These are phyloP conservation scores for Acanthopagrus latus DNA, from an alignment of 2,797 vertebrate genomes.

Conservation along the genomic window DNA sequence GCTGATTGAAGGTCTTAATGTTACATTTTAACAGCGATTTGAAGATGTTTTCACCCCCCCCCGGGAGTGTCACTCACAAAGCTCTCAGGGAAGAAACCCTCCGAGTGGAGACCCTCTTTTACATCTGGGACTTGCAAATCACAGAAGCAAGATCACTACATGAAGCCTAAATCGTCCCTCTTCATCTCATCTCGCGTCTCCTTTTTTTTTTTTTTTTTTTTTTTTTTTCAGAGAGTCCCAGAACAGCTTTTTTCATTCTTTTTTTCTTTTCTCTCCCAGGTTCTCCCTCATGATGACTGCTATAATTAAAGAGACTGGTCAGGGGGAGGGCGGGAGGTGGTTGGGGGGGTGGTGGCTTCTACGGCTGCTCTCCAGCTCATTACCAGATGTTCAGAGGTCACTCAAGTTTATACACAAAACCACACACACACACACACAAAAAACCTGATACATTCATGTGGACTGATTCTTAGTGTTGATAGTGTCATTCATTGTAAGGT, in stretches of 20 bases:
- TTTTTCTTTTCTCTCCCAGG: constrained; percentile 25
- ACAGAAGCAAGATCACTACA: constrained; percentile 41
- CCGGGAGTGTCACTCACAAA: constrained; percentile 65
- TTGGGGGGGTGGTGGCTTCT: constrained; percentile 25
- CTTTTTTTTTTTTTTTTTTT: constrained; percentile 3
- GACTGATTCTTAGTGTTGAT: constrained; percentile 64
- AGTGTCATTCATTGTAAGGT: constrained; percentile 51
- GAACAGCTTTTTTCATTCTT: constrained; percentile 18
- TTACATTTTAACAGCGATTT: constrained; percentile 84
- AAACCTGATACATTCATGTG: constrained; percentile 71
- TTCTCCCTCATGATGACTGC: constrained; percentile 55
- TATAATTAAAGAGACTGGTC: constrained; percentile 72
- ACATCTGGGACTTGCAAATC: constrained; percentile 59
- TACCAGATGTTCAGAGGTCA: constrained; percentile 78
- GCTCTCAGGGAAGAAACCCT: constrained; percentile 41
- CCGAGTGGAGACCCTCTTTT: constrained; percentile 33
- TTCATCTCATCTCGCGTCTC: neutral
- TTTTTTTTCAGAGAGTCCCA: constrained; percentile 13
- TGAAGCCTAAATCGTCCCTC: constrained; percentile 29
- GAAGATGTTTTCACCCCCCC: constrained; percentile 60
- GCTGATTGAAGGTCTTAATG: constrained; percentile 77
- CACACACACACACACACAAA: constrained; percentile 9
- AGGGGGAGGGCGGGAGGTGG: neutral
- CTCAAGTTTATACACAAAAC: constrained; percentile 49
- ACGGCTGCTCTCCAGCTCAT: constrained; percentile 65